Base-by-base conservation (phyloP, 2,113 vertebrate species). In the Hipposideros armiger region DNA sequence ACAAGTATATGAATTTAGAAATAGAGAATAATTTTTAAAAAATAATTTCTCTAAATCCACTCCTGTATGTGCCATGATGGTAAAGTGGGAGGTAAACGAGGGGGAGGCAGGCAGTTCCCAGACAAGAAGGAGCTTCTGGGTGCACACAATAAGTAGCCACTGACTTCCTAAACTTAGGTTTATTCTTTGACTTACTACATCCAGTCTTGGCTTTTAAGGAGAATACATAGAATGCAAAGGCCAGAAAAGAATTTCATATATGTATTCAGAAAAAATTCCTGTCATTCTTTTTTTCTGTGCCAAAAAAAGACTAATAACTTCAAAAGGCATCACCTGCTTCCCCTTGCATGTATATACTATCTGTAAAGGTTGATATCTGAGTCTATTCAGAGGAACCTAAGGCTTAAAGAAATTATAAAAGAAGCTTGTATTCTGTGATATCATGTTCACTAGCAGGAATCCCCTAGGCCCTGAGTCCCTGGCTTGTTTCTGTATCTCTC, bases 161-260 rank as follows among this genome's bases (percentile, higher is more conserved):
- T 84, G 7, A 74, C 60, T 74, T 66, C 50, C 40, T 20, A 30
- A 47, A 72, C 19, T 84, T 11, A 52, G 17, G 60, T 26, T 64
- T 88, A 30, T 77, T 80, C 28, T 56, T 80, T 36, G 47, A 22
- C 24, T 2, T 70, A 9, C 24, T 66, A 60, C 3, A 64, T 0
- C 2, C 2, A 74, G 32, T 91, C 40, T 78, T 66, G 32, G 13
- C 30, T 95, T 69, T 89, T 83, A 84, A 72, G 17, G 86, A 69
- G 50, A 60, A 92, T 36, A 36, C 36, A 36, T 56, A 20, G 36
- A 92, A 87, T 28, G 15, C n/a, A 90, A 66, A 7, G 15, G 2
- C 19, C 17, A 83, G 74, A 45, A 50, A 73, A 77, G 14, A 77
- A 52, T 82, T 58, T 36, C 36, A 16, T 22, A n/a, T 62, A 64